Conservation (phyloP, 2,797 vertebrate species). For the Chiloscyllium punctatum region DNA sequence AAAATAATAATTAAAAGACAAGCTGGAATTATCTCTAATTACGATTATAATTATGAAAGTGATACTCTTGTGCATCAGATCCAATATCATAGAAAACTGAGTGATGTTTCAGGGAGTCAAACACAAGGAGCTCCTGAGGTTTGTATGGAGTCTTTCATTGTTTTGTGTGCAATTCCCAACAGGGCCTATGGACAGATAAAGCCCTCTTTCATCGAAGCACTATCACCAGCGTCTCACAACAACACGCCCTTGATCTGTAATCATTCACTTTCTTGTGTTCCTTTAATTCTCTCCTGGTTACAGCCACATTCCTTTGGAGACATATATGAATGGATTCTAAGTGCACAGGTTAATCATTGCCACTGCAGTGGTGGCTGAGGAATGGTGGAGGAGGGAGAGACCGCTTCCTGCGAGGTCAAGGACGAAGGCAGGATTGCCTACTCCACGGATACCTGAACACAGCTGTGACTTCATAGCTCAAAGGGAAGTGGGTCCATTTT, state of each 20-base stretch:
- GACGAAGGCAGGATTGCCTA: not conserved
- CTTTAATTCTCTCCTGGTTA: not conserved
- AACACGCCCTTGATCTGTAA: not conserved
- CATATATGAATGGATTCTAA: not conserved
- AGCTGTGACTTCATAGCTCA: not conserved
- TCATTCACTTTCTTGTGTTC: not conserved
- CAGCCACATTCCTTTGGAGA: not conserved
- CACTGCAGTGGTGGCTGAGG: not conserved
- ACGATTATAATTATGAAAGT: not conserved
- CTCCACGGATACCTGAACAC: not conserved
- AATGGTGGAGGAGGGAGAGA: not conserved
- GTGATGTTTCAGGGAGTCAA: not conserved
- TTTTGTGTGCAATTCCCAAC: not conserved
- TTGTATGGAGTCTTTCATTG: not conserved
- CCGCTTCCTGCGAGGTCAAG: not conserved
- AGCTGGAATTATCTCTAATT: not conserved
- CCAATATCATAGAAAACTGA: not conserved
- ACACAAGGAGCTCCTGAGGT: not conserved
- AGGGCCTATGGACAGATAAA: not conserved
- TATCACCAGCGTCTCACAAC: not conserved
- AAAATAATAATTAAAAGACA: not conserved
- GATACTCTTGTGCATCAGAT: not conserved
- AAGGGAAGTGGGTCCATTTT: not conserved
- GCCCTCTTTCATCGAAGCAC: not conserved
- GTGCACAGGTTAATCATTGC: not conserved